These are phyloP conservation scores for Dascillus cervinus DNA, from an alignment of 2,888 invertebrate species.

Conservation along the genomic window DNA sequence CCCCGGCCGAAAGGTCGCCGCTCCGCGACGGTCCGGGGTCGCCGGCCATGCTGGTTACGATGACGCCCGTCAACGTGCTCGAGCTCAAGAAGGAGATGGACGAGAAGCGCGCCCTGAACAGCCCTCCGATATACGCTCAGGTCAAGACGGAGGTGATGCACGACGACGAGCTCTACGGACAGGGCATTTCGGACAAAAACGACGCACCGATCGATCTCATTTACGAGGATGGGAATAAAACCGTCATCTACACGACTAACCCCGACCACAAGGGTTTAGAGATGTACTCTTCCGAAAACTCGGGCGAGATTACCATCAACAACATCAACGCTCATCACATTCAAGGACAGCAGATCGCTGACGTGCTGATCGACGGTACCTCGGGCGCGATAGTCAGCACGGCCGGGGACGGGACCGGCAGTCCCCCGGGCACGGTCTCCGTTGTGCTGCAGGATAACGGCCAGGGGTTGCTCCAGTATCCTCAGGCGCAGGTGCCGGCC, in stretches of 20 bases:
- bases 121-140: slow-evolving; percentile 52
- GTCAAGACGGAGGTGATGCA: slow-evolving; percentile 48
- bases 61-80: slow-evolving; percentile 80
- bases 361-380: slow-evolving; percentile 48
- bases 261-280: slow-evolving; percentile 75
- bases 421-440: slow-evolving; percentile 40
- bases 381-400: slow-evolving; percentile 49
- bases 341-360: slow-evolving; percentile 45
- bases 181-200: slow-evolving; percentile 50
- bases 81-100: slow-evolving; percentile 63
- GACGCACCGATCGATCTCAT: slow-evolving; percentile 74
- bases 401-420: slow-evolving; percentile 42
- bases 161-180: slow-evolving; percentile 43
- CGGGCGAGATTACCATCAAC: slow-evolving; percentile 41
- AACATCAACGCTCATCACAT: slow-evolving; percentile 41
- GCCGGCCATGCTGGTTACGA: slow-evolving; percentile 73
- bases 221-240: slow-evolving; percentile 78
- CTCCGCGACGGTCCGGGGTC: slow-evolving; percentile 54
- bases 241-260: slow-evolving; percentile 72
- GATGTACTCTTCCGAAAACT: slow-evolving; percentile 61
- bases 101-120: slow-evolving; percentile 53
- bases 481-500: slow-evolving; percentile 46
- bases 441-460: slow-evolving; percentile 48
- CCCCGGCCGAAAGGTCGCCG: slow-evolving; percentile 44
- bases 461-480: slow-evolving; percentile 46